A percentile compares a stretch with the other conserved stretches of the same genome.
Evolutionary conservation across 2,113 vertebrate species (phyloP).

Genomic region (Oreochromis tanganicae): DNA sequence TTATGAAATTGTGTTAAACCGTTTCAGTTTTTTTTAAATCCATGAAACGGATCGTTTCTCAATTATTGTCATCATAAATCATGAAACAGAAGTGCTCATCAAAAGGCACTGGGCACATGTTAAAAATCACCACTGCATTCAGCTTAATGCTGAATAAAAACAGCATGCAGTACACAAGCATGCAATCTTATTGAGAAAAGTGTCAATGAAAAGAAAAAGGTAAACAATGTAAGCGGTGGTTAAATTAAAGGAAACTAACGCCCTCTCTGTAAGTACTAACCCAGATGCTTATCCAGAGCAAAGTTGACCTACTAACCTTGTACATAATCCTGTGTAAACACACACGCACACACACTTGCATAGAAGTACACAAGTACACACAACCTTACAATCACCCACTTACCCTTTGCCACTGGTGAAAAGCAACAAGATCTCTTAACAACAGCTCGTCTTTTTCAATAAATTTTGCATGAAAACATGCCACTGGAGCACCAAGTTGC

Average conservation of each 20-base stretch:
- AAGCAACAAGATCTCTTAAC: slow-evolving; percentile 86
- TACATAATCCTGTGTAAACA: slow-evolving; percentile 26
- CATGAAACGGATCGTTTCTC: neutral
- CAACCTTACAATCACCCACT: slow-evolving; percentile 72
- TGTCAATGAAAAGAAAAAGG: neutral
- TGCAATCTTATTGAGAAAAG: neutral
- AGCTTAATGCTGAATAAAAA: neutral
- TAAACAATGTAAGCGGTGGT: neutral
- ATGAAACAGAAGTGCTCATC: neutral
- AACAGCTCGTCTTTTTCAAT: slow-evolving; percentile 84
- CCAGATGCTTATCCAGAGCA: slow-evolving; percentile 10
- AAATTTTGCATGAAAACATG: slow-evolving; percentile 97
- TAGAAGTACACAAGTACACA: neutral
- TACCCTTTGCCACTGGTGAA: slow-evolving; percentile 83
- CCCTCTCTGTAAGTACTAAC: neutral
- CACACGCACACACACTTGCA: neutral
- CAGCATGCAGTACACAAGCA: neutral
- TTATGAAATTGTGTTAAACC: neutral
- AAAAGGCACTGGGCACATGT: neutral
- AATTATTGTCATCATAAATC: neutral
- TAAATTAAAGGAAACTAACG: neutral
- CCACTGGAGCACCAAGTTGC: slow-evolving; percentile 84
- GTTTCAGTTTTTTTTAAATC: neutral
- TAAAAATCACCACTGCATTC: neutral
- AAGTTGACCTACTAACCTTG: slow-evolving; percentile 36